phyloP scores from a whole-genome alignment of 2,888 invertebrate species.

The Mactromeris polynyma region DNA sequence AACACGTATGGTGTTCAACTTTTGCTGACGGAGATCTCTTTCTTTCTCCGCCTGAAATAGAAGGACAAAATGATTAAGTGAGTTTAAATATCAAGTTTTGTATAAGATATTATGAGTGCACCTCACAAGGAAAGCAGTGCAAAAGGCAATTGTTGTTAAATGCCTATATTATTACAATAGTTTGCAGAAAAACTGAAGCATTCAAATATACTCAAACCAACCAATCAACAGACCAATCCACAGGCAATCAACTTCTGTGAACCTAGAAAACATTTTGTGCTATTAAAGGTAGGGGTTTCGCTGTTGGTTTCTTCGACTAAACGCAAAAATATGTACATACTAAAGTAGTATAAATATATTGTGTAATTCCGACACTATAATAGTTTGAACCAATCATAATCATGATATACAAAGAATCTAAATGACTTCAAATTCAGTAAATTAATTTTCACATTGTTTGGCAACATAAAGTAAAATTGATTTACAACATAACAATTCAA shows the following conservation, averaged over 20 bases:
- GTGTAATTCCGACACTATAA: too few relatives aligned
- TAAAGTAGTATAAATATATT: too few relatives aligned
- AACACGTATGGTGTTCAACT: slow-evolving; percentile 94
- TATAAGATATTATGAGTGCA: not conserved
- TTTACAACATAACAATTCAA: too few relatives aligned
- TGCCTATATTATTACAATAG: not conserved
- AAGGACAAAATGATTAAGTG: not conserved
- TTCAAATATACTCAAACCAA: not conserved
- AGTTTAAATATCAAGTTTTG: not conserved
- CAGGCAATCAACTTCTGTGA: not conserved
- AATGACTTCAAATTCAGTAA: not conserved
- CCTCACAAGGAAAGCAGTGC: not conserved
- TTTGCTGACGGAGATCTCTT: slow-evolving; percentile 92
- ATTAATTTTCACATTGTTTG: not conserved
- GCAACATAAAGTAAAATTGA: not conserved
- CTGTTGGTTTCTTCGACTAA: too few relatives aligned
- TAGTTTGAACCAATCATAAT: not conserved
- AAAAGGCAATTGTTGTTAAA: not conserved
- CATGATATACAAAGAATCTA: not conserved
- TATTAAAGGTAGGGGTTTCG: too few relatives aligned
- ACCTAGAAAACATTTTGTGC: too few relatives aligned
- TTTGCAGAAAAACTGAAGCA: not conserved
- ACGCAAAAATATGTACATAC: too few relatives aligned
- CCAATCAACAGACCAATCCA: not conserved
- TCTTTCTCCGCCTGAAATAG: slow-evolving; percentile 92